phyloP scores from a whole-genome alignment of 2,113 vertebrate species.

The Sigmodon hispidus region DNA sequence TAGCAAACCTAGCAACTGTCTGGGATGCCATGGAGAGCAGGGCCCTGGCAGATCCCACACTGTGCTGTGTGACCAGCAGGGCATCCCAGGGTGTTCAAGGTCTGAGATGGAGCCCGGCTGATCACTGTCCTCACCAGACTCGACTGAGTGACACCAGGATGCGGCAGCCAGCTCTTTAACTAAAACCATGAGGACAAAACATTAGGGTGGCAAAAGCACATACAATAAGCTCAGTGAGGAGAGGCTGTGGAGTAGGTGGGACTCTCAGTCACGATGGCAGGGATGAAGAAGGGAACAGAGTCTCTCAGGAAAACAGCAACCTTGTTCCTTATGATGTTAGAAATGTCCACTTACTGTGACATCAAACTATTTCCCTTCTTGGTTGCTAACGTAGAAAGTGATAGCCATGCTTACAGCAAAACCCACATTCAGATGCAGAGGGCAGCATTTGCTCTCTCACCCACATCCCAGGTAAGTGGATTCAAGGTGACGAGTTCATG shows the following conservation, averaged over 20 bases:
- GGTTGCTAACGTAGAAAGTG: neutral
- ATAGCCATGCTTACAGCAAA: neutral
- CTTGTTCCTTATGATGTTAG: neutral
- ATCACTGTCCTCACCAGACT: neutral
- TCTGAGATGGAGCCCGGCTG: neutral
- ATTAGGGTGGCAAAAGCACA: neutral
- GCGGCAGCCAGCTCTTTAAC: neutral
- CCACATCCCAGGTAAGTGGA: neutral
- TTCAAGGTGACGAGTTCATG: neutral
- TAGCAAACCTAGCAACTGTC: neutral
- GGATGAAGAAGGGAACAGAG: too few species aligned
- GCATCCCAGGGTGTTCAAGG: neutral
- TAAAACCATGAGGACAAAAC: neutral
- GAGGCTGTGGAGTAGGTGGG: fast-evolving
- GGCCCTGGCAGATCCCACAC: neutral
- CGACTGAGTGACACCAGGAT: neutral
- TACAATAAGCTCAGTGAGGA: neutral
- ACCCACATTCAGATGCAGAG: neutral
- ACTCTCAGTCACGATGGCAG: fast-evolving
- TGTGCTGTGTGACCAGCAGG: neutral
- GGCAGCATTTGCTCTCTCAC: neutral
- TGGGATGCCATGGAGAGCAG: neutral
- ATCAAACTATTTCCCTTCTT: neutral
- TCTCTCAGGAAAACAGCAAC: neutral
- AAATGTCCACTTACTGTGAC: fast-evolving